Conservation (phyloP, 2,888 invertebrate genomes). For the Diogma glabrata region DNA sequence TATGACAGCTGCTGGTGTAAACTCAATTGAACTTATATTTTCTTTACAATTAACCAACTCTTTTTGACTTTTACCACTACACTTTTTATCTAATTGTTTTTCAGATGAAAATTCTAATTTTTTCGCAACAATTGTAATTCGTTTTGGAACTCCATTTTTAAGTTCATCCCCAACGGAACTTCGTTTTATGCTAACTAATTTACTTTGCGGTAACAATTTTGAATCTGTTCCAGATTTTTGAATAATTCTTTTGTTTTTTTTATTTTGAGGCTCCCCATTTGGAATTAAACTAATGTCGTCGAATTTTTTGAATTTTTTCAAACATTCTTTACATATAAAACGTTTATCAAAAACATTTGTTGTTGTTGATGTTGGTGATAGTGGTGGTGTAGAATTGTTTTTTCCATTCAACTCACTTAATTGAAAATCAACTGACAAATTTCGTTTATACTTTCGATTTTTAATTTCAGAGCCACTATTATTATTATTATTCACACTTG, state of each 20-base stretch:
- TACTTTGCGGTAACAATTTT: not conserved
- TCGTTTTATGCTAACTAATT: slow-evolving; percentile 1
- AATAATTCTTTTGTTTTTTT: no score
- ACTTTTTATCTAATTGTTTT: not conserved
- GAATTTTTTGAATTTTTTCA: not conserved
- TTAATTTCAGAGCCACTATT: not conserved
- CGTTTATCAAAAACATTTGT: not conserved
- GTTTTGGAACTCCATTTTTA: not conserved
- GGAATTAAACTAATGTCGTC: not conserved
- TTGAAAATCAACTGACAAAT: no score
- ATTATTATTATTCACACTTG: not conserved
- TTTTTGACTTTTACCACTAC: slow-evolving; percentile 1
- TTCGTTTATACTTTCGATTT: no score
- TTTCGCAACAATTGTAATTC: slow-evolving; percentile 4
- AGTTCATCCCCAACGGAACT: slow-evolving; percentile 1
- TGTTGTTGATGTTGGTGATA: not conserved
- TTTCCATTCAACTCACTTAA: no score
- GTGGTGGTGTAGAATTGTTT: not conserved
- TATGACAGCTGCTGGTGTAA: no score
- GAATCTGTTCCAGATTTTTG: not conserved
- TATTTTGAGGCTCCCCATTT: not conserved
- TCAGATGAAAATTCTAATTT: slow-evolving; percentile 2
- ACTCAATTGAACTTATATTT: no score
- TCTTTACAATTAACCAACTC: no score
- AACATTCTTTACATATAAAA: not conserved